Conservation (phyloP, 2,113 vertebrate genomes). For the Carassius auratus region DNA sequence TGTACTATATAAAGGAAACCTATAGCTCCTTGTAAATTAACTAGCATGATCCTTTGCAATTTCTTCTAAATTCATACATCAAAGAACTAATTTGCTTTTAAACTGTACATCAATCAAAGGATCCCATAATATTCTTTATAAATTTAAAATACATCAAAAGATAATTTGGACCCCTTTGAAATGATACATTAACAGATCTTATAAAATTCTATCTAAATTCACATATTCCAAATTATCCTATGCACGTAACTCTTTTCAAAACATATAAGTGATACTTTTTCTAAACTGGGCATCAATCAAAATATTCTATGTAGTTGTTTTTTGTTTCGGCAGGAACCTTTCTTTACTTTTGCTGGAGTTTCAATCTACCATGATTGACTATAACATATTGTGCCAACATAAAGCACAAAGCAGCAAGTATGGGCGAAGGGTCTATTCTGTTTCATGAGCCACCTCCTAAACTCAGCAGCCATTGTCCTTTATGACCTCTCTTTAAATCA, state of each 20-base stretch:
- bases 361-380: background rate
- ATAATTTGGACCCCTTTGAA: background rate
- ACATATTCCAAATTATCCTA: background rate
- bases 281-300: background rate
- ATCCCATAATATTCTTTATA: background rate
- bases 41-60: too few species aligned
- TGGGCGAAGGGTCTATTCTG: background rate
- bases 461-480: constrained; percentile 39
- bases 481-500: constrained; percentile 30
- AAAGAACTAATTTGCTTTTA: background rate
- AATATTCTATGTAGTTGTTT: background rate
- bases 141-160: background rate
- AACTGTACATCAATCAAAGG: background rate
- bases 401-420: constrained; percentile 14
- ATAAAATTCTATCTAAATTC: background rate
- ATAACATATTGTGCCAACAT: background rate
- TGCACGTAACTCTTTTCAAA: background rate
- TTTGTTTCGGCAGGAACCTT: background rate
- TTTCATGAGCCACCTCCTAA: constrained; percentile 34
- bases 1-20: background rate
- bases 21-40: background rate
- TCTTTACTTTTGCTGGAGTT: background rate
- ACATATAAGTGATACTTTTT: background rate
- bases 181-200: background rate
- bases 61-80: too few species aligned